Conservation (phyloP, 2,113 vertebrate species). For the Apus apus region DNA sequence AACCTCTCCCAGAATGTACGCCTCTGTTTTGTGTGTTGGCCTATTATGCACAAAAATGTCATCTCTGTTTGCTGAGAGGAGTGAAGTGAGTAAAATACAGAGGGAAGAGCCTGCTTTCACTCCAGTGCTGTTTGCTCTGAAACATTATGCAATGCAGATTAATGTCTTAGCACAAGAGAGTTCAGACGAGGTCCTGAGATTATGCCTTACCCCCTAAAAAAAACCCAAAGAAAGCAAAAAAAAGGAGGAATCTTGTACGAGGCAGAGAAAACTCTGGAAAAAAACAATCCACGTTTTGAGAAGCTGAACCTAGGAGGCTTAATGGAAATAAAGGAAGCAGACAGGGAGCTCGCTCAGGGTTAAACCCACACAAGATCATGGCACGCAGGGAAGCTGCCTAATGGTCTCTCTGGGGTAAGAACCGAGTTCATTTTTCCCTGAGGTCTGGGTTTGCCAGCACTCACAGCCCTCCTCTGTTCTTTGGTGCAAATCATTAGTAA, state of each 20-base stretch:
- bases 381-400: not conserved
- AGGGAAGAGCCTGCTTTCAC: not conserved
- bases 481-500: not conserved
- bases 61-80: slow-evolving; percentile 57
- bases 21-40: not conserved
- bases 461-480: not conserved
- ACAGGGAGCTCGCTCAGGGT: not conserved
- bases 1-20: not conserved
- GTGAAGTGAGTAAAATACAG: slow-evolving; percentile 4
- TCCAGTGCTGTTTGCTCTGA: slow-evolving; percentile 24
- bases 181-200: slow-evolving; percentile 48
- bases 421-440: not conserved
- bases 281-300: not conserved
- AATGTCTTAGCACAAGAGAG: slow-evolving; percentile 13
- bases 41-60: slow-evolving; percentile 59
- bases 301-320: not conserved
- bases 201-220: not conserved
- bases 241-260: not conserved
- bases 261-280: not conserved
- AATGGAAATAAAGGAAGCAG: not conserved
- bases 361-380: not conserved
- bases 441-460: not conserved
- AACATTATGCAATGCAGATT: slow-evolving; percentile 46
- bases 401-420: accelerated
- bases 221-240: not conserved